These are phyloP conservation scores for Plutella xylostella DNA, from an alignment of 2,888 invertebrate species.

Conservation along the genomic window DNA sequence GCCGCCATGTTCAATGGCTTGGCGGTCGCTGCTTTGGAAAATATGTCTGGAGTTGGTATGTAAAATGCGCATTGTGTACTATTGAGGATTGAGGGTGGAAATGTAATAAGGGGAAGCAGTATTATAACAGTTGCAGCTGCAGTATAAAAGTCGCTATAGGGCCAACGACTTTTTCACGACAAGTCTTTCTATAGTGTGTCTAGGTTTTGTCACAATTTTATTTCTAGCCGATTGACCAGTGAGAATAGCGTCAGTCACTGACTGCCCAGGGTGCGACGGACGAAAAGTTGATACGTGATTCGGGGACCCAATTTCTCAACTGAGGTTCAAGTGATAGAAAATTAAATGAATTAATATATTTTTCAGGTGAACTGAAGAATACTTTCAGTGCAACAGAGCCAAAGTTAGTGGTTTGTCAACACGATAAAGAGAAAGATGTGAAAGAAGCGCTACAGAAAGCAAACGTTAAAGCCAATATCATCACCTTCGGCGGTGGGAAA, in stretches of 20 bases:
- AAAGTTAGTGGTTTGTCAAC: neutral
- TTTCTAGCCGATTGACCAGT: too few species aligned
- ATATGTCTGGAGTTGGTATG: neutral
- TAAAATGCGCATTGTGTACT: neutral
- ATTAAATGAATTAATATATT: too few species aligned
- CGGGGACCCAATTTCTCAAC: too few species aligned
- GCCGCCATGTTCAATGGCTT: conserved; percentile 7
- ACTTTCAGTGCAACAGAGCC: neutral
- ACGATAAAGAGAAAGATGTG: neutral
- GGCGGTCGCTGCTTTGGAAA: conserved; percentile 1
- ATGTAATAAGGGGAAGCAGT: neutral
- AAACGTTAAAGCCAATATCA: too few species aligned
- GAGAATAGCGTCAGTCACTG: too few species aligned
- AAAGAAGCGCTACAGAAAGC: too few species aligned
- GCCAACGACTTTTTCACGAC: neutral
- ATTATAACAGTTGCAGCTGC: neutral
- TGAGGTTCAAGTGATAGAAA: too few species aligned
- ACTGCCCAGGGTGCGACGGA: too few species aligned
- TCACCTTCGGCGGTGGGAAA: neutral
- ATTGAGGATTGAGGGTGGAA: neutral
- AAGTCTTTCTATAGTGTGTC: neutral
- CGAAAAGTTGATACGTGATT: too few species aligned
- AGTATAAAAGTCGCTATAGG: neutral
- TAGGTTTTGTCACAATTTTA: neutral
- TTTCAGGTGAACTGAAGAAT: neutral